phyloP scores from a whole-genome alignment of 2,797 vertebrate genomes.

The Gallinago solitaria region DNA sequence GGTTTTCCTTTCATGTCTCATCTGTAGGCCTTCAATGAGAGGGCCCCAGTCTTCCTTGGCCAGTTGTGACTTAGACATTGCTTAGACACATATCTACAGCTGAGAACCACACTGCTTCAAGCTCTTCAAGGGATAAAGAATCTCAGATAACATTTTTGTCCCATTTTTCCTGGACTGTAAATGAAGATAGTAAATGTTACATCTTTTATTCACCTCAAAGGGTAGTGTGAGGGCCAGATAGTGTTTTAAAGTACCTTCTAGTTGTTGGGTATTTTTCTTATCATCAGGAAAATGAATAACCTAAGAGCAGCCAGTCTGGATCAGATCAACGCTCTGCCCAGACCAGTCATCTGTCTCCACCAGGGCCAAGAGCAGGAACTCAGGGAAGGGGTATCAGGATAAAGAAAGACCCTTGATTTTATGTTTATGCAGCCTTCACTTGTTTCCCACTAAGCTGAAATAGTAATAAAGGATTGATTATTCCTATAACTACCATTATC shows the following conservation, averaged over 20 bases:
- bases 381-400: neutral
- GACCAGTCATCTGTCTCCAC: neutral
- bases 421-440: neutral
- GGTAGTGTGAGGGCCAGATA: neutral
- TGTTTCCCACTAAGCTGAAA: neutral
- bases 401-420: neutral
- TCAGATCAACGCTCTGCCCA: neutral
- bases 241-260: neutral
- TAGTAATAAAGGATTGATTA: neutral
- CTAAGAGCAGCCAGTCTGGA: neutral
- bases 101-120: neutral
- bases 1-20: neutral
- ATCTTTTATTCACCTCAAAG: neutral
- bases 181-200: neutral
- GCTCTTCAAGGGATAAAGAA: neutral
- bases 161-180: neutral
- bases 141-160: neutral
- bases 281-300: neutral
- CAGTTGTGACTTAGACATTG: neutral
- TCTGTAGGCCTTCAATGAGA: neutral
- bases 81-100: neutral
- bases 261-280: neutral
- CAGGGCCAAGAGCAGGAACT: neutral
- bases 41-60: neutral
- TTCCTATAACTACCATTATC: neutral